phyloP scores from a whole-genome alignment of 1,140 invertebrate species.

The Drosophila arizonae region DNA sequence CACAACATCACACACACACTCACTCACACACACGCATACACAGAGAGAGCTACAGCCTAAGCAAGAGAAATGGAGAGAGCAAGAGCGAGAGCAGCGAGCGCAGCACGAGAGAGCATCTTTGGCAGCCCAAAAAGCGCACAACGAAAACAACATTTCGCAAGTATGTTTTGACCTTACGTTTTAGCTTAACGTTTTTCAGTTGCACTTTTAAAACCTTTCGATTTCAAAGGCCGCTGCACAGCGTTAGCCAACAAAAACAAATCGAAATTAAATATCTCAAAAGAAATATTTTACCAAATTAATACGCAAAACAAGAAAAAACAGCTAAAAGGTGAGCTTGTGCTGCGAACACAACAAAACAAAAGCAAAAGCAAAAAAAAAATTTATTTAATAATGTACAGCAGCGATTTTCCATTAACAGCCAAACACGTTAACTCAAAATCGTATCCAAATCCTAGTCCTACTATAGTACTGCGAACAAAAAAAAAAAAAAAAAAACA shows the following conservation, averaged over 20 bases:
- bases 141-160: slow-evolving; percentile 58
- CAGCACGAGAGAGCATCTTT: slow-evolving; percentile 61
- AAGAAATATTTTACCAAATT: slow-evolving; percentile 6
- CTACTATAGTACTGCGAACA: slow-evolving; percentile 41
- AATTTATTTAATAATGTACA: slow-evolving; percentile 1
- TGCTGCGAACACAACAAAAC: slow-evolving; percentile 22
- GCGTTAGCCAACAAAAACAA: slow-evolving; percentile 4
- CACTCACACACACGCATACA: slow-evolving; percentile 13
- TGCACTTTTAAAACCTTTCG: slow-evolving; percentile 27
- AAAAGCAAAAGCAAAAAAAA: slow-evolving; percentile 9
- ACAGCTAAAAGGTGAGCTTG: slow-evolving; percentile 36
- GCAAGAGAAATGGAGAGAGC: slow-evolving; percentile 33
- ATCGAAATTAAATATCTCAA: slow-evolving; percentile 21
- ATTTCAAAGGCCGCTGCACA: slow-evolving; percentile 1
- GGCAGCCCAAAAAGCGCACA: slow-evolving; percentile 41
- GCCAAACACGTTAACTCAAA: slow-evolving; percentile 22
- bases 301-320: slow-evolving; percentile 5
- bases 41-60: slow-evolving; percentile 26
- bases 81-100: slow-evolving; percentile 30
- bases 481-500: slow-evolving; percentile 25
- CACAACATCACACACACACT: slow-evolving; percentile 20
- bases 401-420: slow-evolving; percentile 42
- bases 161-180: slow-evolving; percentile 70
- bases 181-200: slow-evolving; percentile 48
- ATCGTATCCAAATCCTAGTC: slow-evolving; percentile 38